A percentile compares a stretch with the other conserved stretches of the same genome.
These are phyloP conservation scores for Temnothorax unifasciatus DNA, from an alignment of 2,888 invertebrate species.

Conservation along the genomic window DNA sequence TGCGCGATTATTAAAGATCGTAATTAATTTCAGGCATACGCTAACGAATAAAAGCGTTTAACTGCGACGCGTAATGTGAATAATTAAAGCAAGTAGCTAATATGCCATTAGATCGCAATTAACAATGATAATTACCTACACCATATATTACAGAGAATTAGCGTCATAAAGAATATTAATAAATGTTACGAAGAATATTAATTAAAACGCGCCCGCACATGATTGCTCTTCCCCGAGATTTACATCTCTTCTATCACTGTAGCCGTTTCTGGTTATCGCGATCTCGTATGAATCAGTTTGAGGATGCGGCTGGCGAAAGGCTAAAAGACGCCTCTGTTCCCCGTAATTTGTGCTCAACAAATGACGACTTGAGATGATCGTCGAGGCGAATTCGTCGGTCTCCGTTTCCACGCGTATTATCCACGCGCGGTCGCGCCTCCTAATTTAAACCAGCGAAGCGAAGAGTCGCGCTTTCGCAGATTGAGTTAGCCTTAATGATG, in stretches of 20 bases:
- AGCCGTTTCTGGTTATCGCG: conserved; percentile 12
- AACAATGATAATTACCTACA: conserved; percentile 17
- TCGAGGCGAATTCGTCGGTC: conserved; percentile 9
- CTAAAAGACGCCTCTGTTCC: conserved; percentile 46
- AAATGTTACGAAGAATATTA: not conserved
- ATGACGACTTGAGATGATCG: conserved; percentile 32
- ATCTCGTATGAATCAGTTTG: conserved; percentile 2
- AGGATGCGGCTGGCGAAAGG: conserved; percentile 7
- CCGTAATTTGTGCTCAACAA: conserved; percentile 15
- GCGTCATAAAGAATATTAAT: not conserved
- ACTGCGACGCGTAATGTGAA: not conserved
- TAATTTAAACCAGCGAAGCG: conserved; percentile 68
- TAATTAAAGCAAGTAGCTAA: not conserved
- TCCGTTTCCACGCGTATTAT: conserved; percentile 65
- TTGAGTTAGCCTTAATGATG: conserved; percentile 80
- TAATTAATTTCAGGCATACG: not conserved
- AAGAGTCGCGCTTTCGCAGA: conserved; percentile 63
- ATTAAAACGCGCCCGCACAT: not conserved
- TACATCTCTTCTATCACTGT: not conserved
- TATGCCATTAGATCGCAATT: not conserved
- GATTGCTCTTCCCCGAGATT: not conserved
- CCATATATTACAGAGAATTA: not conserved
- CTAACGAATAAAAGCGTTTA: not conserved
- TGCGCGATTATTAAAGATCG: not conserved
- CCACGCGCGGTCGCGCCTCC: conserved; percentile 51